phyloP scores from a whole-genome alignment of 2,113 vertebrate species.

The Siniperca chuatsi region DNA sequence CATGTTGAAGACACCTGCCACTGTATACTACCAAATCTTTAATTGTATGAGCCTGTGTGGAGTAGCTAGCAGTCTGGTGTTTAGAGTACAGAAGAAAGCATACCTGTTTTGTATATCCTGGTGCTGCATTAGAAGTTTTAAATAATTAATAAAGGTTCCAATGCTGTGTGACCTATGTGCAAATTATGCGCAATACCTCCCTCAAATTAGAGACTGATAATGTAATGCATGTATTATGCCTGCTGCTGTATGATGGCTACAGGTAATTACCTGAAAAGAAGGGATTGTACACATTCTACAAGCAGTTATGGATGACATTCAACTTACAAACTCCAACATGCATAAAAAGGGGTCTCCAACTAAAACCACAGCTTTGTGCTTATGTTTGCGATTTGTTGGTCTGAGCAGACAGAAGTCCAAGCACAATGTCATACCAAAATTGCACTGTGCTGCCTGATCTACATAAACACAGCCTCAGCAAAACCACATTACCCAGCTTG shows the following conservation, averaged over 20 bases:
- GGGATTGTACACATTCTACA: neutral
- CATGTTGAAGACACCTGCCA: neutral
- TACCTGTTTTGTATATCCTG: neutral
- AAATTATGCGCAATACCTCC: neutral
- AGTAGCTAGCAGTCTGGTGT: no score
- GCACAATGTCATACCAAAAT: neutral
- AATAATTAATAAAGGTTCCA: neutral
- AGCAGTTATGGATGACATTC: neutral
- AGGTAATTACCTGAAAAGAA: neutral
- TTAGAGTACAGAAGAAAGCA: neutral
- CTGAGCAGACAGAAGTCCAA: neutral
- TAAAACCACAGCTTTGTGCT: conserved; percentile 11
- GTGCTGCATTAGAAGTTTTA: neutral
- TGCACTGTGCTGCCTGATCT: neutral
- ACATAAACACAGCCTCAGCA: conserved; percentile 20
- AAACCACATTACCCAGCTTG: neutral
- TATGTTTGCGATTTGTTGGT: conserved; percentile 12
- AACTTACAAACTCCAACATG: neutral
- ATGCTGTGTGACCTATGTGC: neutral
- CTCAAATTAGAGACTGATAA: no score
- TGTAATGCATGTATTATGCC: neutral
- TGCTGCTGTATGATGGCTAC: neutral
- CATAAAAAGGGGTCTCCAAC: no score
- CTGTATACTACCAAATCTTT: no score
- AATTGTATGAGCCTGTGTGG: neutral